A percentile compares a stretch with the other conserved stretches of the same genome.
Conservation (phyloP, 2,888 invertebrate genomes). For the Oscheius myriophilus region DNA sequence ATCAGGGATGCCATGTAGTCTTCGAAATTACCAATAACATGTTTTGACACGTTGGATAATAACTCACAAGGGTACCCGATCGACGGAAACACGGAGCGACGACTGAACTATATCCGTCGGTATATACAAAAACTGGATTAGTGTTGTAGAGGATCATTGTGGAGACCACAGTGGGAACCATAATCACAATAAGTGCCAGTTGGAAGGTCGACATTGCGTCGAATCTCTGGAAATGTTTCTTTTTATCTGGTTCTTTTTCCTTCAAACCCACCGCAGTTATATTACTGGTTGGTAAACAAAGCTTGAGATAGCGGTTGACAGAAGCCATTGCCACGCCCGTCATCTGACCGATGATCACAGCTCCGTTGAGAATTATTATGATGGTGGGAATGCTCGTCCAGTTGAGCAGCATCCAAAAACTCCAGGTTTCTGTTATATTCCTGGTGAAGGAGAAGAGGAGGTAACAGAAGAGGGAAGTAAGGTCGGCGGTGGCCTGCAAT, state of each 20-base stretch:
- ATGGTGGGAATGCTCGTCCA: constrained; percentile 23
- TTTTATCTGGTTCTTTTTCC: background rate
- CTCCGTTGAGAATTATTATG: constrained; percentile 30
- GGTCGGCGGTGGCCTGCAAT: constrained; percentile 28
- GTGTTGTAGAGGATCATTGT: constrained; percentile 23
- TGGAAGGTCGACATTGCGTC: constrained; percentile 21
- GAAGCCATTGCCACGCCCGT: constrained; percentile 26
- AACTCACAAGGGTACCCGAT: constrained; percentile 27
- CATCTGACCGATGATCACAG: constrained; percentile 32
- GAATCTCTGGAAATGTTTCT: constrained; percentile 22
- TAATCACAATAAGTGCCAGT: constrained; percentile 18
- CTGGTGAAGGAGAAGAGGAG: constrained; percentile 22
- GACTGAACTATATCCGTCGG: constrained; percentile 28
- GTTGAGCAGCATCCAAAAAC: constrained; percentile 31
- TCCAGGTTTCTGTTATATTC: constrained; percentile 30
- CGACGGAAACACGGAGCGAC: constrained; percentile 31
- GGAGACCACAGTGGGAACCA: constrained; percentile 26
- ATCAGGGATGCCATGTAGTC: too few relatives aligned
- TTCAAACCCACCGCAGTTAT: constrained; percentile 26
- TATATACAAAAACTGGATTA: constrained; percentile 30
- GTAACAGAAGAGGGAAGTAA: constrained; percentile 25
- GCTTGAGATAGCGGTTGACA: constrained; percentile 28
- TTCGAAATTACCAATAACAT: too few relatives aligned
- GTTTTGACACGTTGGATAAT: background rate
- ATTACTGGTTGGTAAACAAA: constrained; percentile 23